Evolutionary conservation across 1,140 invertebrate genomes (phyloP), one percentile per base, ranked within the genome.

Genomic region (Tetranychus cinnabarinus): DNA sequence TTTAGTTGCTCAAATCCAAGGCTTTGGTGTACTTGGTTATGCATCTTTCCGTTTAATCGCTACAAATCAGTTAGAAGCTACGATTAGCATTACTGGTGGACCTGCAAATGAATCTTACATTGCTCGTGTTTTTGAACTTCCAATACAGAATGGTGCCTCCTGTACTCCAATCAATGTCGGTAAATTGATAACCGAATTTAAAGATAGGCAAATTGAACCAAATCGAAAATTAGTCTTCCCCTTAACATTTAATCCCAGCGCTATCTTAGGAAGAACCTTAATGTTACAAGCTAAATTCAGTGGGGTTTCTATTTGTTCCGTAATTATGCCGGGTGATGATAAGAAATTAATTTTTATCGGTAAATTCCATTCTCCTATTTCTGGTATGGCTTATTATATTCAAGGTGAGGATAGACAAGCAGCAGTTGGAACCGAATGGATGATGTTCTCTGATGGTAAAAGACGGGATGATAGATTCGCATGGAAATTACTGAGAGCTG

Each of bases 251-350:
- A 60, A 34, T 23, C 61, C 64, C 8, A 59, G 62, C 23, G 63
- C 65, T 8, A 60, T 67, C 15, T 10, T 68, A 2, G 67, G 67
- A 8, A 42, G 63, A 61, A 68, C 65, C 8, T 56, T 68, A 12
- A 62, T 67, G 7, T 48, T 68, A 33, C 45, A 64, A 35, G 65
- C 65, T 33, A 46, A 52, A 42, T 57, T 66, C 47, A 65, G 60
- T n/a, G 67, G 65, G 33, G 39, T 57, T 7, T 35, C 63, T 10
- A 61, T 64, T 12, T 68, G 67, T 56, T 60, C 67, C 1, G 64
- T 63, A 2, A 62, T 68, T 37, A 58, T 68, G 45, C 65, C 67
- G 7, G 61, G 55, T 45, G 61, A 47, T 34, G 34, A 13, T 37
- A 65, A 56, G 31, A 33, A 55, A 36, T 50, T 54, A 33, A 60